Evolutionary conservation across 1,140 invertebrate genomes (phyloP), one percentile per base, ranked within the genome.

Genomic region (Caerostris extrusa): DNA sequence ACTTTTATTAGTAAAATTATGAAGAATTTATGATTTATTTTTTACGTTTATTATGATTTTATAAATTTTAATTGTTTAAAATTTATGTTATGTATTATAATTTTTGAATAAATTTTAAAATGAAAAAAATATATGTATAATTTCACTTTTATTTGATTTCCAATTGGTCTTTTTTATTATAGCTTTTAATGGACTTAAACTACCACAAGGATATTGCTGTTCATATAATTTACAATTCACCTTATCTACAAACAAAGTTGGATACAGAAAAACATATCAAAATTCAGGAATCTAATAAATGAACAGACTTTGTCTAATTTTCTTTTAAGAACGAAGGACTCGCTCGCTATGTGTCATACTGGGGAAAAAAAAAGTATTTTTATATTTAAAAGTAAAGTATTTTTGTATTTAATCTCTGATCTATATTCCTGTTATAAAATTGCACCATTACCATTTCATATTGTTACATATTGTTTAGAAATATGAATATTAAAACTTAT

Each of bases 181-280:
- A 96, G 96, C 95, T 96, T 53, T 94, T 97, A 69, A 96, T 96
- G 81, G 96, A 96, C 93, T 95, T 96, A 64, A 95, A 95, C 7
- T 95, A 96, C 96, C 98, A 99, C 83, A 98, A 98, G 96, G 99
- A 98, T 95, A 98, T 98, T 64, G 81, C 58, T 17, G 90, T 92
- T 53, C 90, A 83, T n/a, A 81, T 85, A 6, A 53, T 85, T 55
- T 85, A 34, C 55, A 92, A 92, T 34, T 92, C 90, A 56, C 3
- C n/a, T n/a, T 92, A 55, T 56, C 64, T 92, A 17, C 56, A 85
- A 53, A 67, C 17, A 19, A 85, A 92, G 34, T 12, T 92, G n/a
- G 55, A 92, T 57, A 7, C 85, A 7, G 14, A 57, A 55, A 55
- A 57, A 55, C 90, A 92, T 19, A 14, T 92, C 17, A 50, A 91